Evolutionary conservation across 2,113 vertebrate species (phyloP), one percentile per base, ranked within the genome.

Genomic region (Nannospalax galili): DNA sequence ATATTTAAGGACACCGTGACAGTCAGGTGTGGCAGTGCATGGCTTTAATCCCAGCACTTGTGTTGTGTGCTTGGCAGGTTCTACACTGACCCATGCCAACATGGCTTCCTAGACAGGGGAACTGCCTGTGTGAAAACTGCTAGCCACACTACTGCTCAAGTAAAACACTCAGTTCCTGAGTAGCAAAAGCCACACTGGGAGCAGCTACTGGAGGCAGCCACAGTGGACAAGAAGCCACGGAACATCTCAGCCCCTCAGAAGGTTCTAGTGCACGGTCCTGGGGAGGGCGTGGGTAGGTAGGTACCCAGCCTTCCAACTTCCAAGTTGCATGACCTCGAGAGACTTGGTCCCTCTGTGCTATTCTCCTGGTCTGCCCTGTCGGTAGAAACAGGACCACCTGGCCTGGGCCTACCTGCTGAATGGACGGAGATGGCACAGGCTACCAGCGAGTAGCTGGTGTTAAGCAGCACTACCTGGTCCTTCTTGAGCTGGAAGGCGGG

Each of bases 401-500:
- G 32, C n/a, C 2, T 3, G 17, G 22, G 16, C 94, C 93, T 96
- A 99, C 99, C 99, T 97, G 98, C 97, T 32, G 97, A 90, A 89
- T 98, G 99, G 86, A 99, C 99, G 0, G 99, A 99, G 97, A 99
- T 98, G 1, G 98, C 99, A 0, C 99, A 99, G 90, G 99, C 99
- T 97, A 99, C 99, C 95, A 99, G 97, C 10, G 99, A 99, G 97
- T 99, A 99, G 98, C 99, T 99, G 80, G 99, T 99, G 97, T 99
- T 99, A 64, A 99, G 98, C 84, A 99, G 97, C 93, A 99, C 99
- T 93, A 99, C 99, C 97, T 99, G 99, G 97, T 99, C 99, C 97
- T 99, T 99, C 98, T 99, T 99, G 93, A 99, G 98, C 97, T 99
- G 99, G 97, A 99, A 99, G 82, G 99, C 99, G 1, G 99, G 99